A percentile compares a stretch with the other conserved stretches of the same genome.
Conservation (phyloP, 2,797 vertebrate genomes). For the Phataginus tetradactyla region DNA sequence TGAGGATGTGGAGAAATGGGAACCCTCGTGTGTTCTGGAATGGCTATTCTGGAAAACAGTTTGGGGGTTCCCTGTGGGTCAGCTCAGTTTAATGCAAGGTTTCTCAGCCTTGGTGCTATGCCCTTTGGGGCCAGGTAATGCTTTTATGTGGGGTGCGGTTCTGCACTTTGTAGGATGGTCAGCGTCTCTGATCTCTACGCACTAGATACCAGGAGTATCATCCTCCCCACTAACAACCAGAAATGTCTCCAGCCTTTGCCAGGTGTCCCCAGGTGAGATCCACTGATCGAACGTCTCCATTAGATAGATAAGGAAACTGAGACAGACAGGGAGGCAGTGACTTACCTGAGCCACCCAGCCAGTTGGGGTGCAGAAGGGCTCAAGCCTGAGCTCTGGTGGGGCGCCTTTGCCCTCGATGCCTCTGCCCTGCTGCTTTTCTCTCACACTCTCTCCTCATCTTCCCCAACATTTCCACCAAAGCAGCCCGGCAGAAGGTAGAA, state of each 20-base stretch:
- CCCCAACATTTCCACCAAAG: background rate
- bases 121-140: background rate
- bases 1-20: background rate
- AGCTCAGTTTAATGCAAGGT: background rate
- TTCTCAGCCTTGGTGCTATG: background rate
- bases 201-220: background rate
- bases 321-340: background rate
- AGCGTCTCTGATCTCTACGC: background rate
- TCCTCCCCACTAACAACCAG: background rate
- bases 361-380: background rate
- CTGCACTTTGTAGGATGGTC: background rate
- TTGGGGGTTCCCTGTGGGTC: background rate
- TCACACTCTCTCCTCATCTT: background rate
- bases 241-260: background rate
- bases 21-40: no score
- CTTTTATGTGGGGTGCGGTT: background rate
- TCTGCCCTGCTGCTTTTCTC: background rate
- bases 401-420: background rate
- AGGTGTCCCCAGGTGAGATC: background rate
- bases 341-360: accelerated
- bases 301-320: background rate
- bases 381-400: background rate
- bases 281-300: background rate
- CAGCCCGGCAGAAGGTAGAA: background rate
- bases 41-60: background rate